Percentiles rank a stretch among this genome's conserved stretches.
Conservation (phyloP, 2,113 vertebrate genomes). For the Petrocephalus zakoni region DNA sequence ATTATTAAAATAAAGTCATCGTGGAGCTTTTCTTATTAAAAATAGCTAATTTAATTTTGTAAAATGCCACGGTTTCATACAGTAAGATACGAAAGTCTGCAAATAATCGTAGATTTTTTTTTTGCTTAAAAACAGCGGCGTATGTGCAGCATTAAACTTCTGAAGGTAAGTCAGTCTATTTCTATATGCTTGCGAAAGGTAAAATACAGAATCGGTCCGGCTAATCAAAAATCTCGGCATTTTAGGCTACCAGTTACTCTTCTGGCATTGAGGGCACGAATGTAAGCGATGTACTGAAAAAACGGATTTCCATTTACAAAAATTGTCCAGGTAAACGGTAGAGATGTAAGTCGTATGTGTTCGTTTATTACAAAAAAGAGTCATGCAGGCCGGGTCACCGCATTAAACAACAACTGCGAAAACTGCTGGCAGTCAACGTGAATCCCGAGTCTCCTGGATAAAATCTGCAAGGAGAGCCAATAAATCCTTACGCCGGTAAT, state of each 20-base stretch:
- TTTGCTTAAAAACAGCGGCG: neutral
- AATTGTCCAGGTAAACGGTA: neutral
- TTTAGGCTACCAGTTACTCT: neutral
- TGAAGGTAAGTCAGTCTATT: neutral
- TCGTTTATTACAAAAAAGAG: neutral
- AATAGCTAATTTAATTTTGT: neutral
- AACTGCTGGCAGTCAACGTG: neutral
- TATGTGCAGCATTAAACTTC: neutral
- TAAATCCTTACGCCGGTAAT: neutral
- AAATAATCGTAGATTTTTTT: neutral
- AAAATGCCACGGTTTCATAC: neutral
- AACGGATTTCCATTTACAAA: neutral
- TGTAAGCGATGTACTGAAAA: neutral
- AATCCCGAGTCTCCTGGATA: neutral
- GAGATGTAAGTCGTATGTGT: neutral
- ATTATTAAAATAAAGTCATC: neutral
- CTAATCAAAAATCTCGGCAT: neutral
- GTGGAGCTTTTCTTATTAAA: neutral
- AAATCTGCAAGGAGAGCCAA: neutral
- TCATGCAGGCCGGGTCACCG: neutral
- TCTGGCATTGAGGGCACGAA: neutral
- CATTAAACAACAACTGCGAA: neutral
- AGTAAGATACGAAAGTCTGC: neutral
- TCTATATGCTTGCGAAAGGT: neutral
- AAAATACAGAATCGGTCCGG: neutral